Evolutionary conservation across 2,888 invertebrate species (phyloP).

Genomic region (Pterobdella sp.): DNA sequence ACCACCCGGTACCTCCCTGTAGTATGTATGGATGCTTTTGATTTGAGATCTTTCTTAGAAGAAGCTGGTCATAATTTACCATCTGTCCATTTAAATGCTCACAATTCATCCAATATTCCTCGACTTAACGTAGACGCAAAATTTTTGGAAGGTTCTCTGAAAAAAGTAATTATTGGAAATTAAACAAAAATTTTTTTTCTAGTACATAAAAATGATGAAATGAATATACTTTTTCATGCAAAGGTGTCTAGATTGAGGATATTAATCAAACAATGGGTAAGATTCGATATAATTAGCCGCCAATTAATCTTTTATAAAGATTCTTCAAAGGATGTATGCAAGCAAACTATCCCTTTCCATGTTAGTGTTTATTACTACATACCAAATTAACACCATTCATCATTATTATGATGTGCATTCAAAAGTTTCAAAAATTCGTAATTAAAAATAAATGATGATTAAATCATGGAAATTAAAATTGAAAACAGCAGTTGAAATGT

Average conservation of each 20-base stretch:
- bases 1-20: slow-evolving; percentile 1
- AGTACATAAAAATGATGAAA: too few relatives aligned
- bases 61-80: slow-evolving; percentile 4
- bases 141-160: neutral
- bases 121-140: neutral
- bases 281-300: neutral
- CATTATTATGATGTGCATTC: too few relatives aligned
- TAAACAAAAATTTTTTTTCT: too few relatives aligned
- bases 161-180: neutral
- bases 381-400: too few relatives aligned
- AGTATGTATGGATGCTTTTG: neutral
- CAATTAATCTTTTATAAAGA: neutral
- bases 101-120: neutral
- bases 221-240: too few relatives aligned
- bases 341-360: neutral
- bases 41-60: neutral
- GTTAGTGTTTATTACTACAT: too few relatives aligned
- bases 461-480: too few relatives aligned
- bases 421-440: too few relatives aligned
- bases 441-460: too few relatives aligned
- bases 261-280: neutral
- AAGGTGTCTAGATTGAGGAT: neutral
- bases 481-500: too few relatives aligned
- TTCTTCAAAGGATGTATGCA: neutral
- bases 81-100: neutral